Evolutionary conservation across 2,797 vertebrate species (phyloP).

Genomic region (Brotogeris chrysoptera): DNA sequence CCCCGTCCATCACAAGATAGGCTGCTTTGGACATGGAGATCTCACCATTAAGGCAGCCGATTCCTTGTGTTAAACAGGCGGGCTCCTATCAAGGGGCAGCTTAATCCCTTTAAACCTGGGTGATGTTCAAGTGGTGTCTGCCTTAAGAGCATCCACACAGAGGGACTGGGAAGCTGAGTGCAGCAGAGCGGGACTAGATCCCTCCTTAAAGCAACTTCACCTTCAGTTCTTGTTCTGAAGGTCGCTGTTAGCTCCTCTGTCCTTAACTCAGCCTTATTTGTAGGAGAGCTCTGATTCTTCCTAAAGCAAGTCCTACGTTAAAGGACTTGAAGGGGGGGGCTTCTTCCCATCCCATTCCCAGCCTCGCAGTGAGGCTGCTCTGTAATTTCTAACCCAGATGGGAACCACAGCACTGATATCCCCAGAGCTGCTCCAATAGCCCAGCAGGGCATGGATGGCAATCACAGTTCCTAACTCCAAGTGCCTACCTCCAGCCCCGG

Average conservation of each 20-base stretch:
- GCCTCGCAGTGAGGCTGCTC: neutral
- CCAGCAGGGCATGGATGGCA: neutral
- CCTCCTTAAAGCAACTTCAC: neutral
- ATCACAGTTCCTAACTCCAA: accelerated
- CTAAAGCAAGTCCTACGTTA: neutral
- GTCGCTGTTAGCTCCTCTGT: accelerated
- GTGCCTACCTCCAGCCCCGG: accelerated
- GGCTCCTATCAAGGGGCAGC: neutral
- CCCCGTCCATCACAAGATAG: neutral
- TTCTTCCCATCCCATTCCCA: neutral
- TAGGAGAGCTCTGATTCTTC: no score
- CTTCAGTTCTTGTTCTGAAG: accelerated
- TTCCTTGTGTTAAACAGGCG: neutral
- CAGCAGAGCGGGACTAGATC: neutral
- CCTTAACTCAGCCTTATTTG: neutral
- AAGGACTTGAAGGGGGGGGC: neutral
- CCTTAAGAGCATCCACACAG: accelerated
- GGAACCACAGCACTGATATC: neutral
- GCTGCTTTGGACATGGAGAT: neutral
- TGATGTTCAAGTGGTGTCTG: neutral
- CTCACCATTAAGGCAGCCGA: neutral
- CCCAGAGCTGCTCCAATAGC: neutral
- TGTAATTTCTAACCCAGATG: accelerated
- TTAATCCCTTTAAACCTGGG: neutral
- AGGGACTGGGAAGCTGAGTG: neutral